Evolutionary conservation across 2,797 vertebrate species (phyloP), one percentile per base, ranked within the genome.

Genomic region (Philypnodon macrostomus): DNA sequence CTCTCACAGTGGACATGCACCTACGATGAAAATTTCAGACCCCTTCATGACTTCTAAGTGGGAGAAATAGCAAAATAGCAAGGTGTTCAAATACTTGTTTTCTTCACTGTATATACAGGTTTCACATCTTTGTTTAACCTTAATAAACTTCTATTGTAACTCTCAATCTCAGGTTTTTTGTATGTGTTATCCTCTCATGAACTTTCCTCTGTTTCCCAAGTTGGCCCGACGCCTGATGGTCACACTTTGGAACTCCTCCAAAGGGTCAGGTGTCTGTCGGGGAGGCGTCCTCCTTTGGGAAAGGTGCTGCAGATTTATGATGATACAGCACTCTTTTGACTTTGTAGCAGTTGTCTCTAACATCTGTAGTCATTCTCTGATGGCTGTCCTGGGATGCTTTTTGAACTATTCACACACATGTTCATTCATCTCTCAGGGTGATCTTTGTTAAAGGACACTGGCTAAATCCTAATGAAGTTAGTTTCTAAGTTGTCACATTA

Each of bases 261-360:
- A 17, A 10, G 24, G 41, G 26, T 44, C 41, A 44, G 10, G 10
- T 30, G 27, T 44, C 19, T 18, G 41, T 44, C 10, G 8, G 15
- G 12, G 11, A 31, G 41, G 16, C 1, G 16, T 44, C 16, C 16
- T 44, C 40, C 27, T 18, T 10, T 8, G 15, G 41, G 14, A 19
- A 31, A 17, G 41, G 26, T 44, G 41, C 10, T 3, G 26, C 10
- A 30, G 41, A 44, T 44, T 44, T 44, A 30, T 31, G 41, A 44
- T 44, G 41, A 44, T 31, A 10, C 16, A 44, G 41, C 16, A 16
- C 10, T 30, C 10, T 11, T 47, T 42, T 23, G 29, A 30, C 41
- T 44, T 44, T 44, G 41, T 5, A 44, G 41, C 41, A 31, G 41
- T 44, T 44, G 41, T 30, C 27, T 16, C 11, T 12, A 44, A 44